Evolutionary conservation across 2,888 invertebrate genomes (phyloP).

Genomic region (Podabrus alpinus): DNA sequence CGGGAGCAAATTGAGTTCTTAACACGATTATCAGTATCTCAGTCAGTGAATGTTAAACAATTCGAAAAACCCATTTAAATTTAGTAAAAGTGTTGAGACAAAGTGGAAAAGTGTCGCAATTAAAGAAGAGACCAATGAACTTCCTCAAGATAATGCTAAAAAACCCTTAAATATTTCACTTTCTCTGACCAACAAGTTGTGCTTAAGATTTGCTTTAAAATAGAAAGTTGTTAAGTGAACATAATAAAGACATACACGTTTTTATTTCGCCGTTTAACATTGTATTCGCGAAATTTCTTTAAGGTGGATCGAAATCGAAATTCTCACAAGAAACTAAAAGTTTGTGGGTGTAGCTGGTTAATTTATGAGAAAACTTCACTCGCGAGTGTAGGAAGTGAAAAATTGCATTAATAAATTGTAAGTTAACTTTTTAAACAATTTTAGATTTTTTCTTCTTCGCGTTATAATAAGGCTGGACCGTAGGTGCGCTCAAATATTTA

Average conservation of each 20-base stretch:
- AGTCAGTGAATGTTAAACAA: neutral
- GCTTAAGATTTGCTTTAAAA: constrained; percentile 8
- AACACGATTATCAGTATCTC: neutral
- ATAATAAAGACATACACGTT: neutral
- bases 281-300: neutral
- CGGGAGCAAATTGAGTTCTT: neutral
- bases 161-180: constrained; percentile 23
- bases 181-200: constrained; percentile 11
- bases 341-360: neutral
- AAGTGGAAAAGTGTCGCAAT: neutral
- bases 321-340: neutral
- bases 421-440: neutral
- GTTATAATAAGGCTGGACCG: neutral
- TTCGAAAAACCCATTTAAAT: neutral
- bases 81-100: neutral
- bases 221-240: constrained; percentile 14
- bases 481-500: neutral
- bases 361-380: neutral
- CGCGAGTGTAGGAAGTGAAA: neutral
- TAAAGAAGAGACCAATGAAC: constrained; percentile 13
- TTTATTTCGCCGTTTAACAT: neutral
- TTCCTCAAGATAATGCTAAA: constrained; percentile 4
- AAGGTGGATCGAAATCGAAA: neutral
- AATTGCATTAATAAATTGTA: neutral
- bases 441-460: neutral